Conservation (phyloP, 1,140 invertebrate species). For the Sesamia nonagrioides region DNA sequence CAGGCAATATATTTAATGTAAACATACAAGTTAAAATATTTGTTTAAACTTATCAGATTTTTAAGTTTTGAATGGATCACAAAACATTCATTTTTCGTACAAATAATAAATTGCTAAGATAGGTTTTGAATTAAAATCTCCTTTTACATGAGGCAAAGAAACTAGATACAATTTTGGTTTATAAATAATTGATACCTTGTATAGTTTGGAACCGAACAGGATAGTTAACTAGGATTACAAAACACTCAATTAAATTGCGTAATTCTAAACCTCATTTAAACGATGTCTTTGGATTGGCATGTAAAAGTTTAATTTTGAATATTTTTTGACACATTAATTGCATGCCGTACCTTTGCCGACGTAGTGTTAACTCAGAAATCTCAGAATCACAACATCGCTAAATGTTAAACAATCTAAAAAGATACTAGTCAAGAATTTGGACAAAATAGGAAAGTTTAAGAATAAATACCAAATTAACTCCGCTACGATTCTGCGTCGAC, state of each 20-base stretch:
- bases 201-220: slow-evolving; percentile 34
- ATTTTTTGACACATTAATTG: not conserved
- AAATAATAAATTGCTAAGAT: slow-evolving; percentile 6
- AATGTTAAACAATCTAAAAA: not conserved
- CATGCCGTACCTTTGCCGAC: slow-evolving; percentile 4
- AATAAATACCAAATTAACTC: not conserved
- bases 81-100: slow-evolving; percentile 24
- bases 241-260: slow-evolving; percentile 22
- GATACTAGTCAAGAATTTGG: not conserved
- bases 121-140: not conserved
- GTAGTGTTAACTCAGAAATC: slow-evolving; percentile 7
- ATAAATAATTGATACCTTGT: slow-evolving; percentile 38
- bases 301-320: slow-evolving; percentile 27
- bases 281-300: slow-evolving; percentile 46
- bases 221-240: slow-evolving; percentile 42
- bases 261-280: slow-evolving; percentile 30
- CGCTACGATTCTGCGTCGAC: not conserved
- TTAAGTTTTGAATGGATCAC: slow-evolving; percentile 21
- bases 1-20: slow-evolving; percentile 34
- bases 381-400: slow-evolving; percentile 19
- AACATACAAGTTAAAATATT: slow-evolving; percentile 10
- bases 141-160: slow-evolving; percentile 5
- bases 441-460: not conserved
- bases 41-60: slow-evolving; percentile 7
- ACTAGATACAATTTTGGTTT: slow-evolving; percentile 29